Percentiles rank a stretch among this genome's conserved stretches.
Evolutionary conservation across 2,888 invertebrate species (phyloP).

Genomic region (Protula sp.): DNA sequence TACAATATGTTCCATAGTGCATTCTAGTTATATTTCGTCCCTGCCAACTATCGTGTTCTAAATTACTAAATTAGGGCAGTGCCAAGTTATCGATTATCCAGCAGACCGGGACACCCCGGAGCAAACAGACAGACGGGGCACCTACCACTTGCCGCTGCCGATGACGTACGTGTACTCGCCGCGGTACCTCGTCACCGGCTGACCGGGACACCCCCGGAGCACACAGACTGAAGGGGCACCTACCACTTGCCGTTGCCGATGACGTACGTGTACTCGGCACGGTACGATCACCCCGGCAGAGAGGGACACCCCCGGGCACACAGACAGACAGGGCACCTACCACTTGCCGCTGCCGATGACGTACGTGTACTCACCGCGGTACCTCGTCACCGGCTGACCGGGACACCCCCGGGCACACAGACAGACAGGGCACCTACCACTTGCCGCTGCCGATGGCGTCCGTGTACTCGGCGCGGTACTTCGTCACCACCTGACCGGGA

Average conservation of each 20-base stretch:
- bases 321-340: no score
- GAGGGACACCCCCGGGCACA: no score
- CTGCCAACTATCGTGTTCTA: no score
- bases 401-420: no score
- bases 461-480: constrained; percentile 92
- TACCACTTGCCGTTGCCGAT: constrained; percentile 94
- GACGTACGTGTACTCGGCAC: constrained; percentile 94
- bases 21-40: no score
- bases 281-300: constrained; percentile 81
- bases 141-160: constrained; percentile 86
- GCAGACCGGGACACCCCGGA: no score
- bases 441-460: constrained; percentile 94
- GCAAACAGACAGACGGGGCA: not conserved
- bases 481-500: constrained; percentile 64
- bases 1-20: no score
- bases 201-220: no score
- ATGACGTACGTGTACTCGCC: constrained; percentile 96
- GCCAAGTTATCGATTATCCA: no score
- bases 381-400: constrained; percentile 67
- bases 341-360: constrained; percentile 95
- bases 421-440: constrained; percentile 63
- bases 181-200: constrained; percentile 74
- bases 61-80: no score
- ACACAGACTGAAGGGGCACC: no score
- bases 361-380: constrained; percentile 92